A percentile compares a stretch with the other conserved stretches of the same genome.
phyloP scores from a whole-genome alignment of 1,140 invertebrate genomes.

The Eufriesea mexicana region DNA sequence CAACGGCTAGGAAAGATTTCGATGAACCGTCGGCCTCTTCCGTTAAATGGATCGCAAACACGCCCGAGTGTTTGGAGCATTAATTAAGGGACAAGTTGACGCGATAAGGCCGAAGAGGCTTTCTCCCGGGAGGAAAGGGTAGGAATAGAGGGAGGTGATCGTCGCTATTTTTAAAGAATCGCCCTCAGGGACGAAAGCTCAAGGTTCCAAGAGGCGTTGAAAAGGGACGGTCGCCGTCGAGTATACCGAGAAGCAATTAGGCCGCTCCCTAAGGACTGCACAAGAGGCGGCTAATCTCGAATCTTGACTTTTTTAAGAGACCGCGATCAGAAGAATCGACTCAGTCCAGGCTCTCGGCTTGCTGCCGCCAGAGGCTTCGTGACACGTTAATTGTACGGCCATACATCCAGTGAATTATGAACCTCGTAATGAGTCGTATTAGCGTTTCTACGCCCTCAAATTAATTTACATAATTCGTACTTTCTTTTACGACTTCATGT shows the following conservation, averaged over 20 bases:
- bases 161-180: constrained; percentile 34
- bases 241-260: constrained; percentile 51
- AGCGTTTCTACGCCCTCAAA: background rate
- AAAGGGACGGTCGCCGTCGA: constrained; percentile 8
- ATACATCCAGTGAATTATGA: background rate
- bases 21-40: background rate
- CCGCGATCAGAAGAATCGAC: constrained; percentile 14
- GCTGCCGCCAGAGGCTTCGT: background rate
- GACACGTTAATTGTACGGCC: constrained; percentile 12
- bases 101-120: constrained; percentile 27
- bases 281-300: constrained; percentile 39
- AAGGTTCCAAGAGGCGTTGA: constrained; percentile 32
- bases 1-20: background rate
- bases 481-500: background rate
- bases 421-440: background rate
- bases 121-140: background rate
- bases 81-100: constrained; percentile 51
- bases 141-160: constrained; percentile 18
- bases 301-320: constrained; percentile 35
- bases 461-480: background rate
- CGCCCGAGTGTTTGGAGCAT: constrained; percentile 23
- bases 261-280: constrained; percentile 32
- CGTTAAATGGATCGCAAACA: constrained; percentile 34
- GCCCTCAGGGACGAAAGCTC: constrained; percentile 22
- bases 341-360: too few relatives aligned